Conservation (phyloP, 2,888 invertebrate species). For the Limenitis camilla region DNA sequence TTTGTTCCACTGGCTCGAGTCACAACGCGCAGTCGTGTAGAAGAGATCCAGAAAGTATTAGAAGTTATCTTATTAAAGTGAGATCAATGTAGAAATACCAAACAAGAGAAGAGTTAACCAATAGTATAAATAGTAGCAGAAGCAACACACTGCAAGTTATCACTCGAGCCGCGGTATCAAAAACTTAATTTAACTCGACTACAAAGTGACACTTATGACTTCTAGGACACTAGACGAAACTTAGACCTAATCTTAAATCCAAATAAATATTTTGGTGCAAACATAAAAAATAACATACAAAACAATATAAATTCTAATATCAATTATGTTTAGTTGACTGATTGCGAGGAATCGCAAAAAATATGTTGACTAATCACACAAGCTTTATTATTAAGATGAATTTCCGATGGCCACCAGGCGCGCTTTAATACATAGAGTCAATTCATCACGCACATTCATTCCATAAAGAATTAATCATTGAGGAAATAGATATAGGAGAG, state of each 20-base stretch:
- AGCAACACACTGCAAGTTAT: constrained; percentile 35
- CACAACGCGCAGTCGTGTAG: constrained; percentile 38
- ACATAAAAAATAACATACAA: constrained; percentile 47
- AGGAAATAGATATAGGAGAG: constrained; percentile 53
- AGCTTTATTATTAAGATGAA: constrained; percentile 42
- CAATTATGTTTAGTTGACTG: constrained; percentile 46
- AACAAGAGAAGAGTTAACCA: constrained; percentile 23
- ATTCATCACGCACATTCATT: constrained; percentile 61
- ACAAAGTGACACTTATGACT: constrained; percentile 68
- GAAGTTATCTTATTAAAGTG: constrained; percentile 39
- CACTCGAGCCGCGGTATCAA: constrained; percentile 53
- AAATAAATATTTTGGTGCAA: constrained; percentile 68
- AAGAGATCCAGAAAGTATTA: constrained; percentile 37
- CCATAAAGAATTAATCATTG: constrained; percentile 63
- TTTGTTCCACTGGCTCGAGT: constrained; percentile 56
- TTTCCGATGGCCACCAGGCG: constrained; percentile 33
- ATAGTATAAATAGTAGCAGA: constrained; percentile 6
- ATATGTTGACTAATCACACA: constrained; percentile 66
- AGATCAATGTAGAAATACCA: constrained; percentile 41
- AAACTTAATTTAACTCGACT: constrained; percentile 66
- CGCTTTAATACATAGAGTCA: constrained; percentile 20
- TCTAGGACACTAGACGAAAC: constrained; percentile 70
- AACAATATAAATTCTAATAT: constrained; percentile 50
- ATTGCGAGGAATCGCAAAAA: constrained; percentile 56
- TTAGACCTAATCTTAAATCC: constrained; percentile 62